Evolutionary conservation across 2,888 invertebrate species (phyloP).

Genomic region (Tridacna crocea): DNA sequence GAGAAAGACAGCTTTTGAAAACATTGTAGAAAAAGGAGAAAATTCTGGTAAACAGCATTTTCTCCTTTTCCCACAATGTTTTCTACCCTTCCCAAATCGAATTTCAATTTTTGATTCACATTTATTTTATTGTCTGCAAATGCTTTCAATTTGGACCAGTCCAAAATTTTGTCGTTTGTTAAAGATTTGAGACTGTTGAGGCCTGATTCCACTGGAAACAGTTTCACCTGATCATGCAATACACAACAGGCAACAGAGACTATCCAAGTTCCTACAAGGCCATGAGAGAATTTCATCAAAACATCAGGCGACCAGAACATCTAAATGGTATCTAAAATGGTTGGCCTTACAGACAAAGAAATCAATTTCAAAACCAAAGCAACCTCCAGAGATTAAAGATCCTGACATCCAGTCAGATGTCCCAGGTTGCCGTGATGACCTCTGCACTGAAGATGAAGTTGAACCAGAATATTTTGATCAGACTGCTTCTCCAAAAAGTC

Average conservation of each 20-base stretch:
- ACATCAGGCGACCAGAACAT: not conserved
- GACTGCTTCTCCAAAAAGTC: not conserved
- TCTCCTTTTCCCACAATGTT: too few relatives aligned
- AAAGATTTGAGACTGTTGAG: too few relatives aligned
- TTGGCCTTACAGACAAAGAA: not conserved
- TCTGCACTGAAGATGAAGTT: conserved; percentile 26
- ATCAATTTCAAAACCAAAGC: not conserved
- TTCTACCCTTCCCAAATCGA: too few relatives aligned
- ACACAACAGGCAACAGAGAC: not conserved
- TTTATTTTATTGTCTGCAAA: too few relatives aligned
- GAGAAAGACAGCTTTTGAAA: too few relatives aligned
- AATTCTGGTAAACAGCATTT: too few relatives aligned
- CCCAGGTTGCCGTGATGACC: conserved; percentile 32
- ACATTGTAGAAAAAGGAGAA: too few relatives aligned
- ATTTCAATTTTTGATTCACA: too few relatives aligned
- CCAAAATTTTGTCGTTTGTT: too few relatives aligned
- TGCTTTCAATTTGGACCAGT: too few relatives aligned
- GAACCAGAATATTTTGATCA: conserved; percentile 11
- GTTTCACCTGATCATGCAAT: not conserved
- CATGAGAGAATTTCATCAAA: not conserved
- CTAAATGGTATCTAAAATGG: conserved; percentile 9
- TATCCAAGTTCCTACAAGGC: not conserved
- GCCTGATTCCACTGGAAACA: not conserved
- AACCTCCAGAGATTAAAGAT: not conserved
- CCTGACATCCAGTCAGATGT: conserved; percentile 23